Evolutionary conservation across 1,140 invertebrate genomes (phyloP).

Genomic region (Hormaphis cornu): DNA sequence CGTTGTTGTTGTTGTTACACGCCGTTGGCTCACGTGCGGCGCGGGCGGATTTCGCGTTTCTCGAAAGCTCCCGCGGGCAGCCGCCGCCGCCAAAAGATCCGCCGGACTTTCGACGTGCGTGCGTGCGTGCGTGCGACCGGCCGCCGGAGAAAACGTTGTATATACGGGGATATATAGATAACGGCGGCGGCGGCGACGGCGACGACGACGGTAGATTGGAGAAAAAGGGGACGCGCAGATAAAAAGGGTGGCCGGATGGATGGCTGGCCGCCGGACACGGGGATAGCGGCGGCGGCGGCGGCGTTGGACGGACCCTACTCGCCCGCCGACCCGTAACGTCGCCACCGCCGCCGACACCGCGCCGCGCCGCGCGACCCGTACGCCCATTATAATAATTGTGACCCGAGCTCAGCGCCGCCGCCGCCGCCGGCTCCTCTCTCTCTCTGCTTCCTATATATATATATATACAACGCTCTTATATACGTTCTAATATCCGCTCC

Average conservation of each 20-base stretch:
- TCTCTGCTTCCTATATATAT: not conserved
- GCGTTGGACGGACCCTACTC: constrained; percentile 18
- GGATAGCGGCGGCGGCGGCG: constrained; percentile 14
- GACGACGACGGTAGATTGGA: constrained; percentile 9
- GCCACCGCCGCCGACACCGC: not conserved
- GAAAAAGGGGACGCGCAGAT: constrained; percentile 11
- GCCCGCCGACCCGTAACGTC: not conserved
- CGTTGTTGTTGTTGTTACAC: not conserved
- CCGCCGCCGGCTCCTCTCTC: not conserved
- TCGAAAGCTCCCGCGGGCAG: not conserved
- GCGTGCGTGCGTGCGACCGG: not conserved
- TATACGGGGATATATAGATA: too few relatives aligned
- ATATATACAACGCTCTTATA: too few relatives aligned
- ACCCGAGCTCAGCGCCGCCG: constrained; percentile 21
- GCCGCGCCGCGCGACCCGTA: not conserved
- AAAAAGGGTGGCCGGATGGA: not conserved
- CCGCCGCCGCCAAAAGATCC: not conserved
- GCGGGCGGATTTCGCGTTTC: not conserved
- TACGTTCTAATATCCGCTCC: constrained; percentile 29
- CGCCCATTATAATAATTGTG: constrained; percentile 26
- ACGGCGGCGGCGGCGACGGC: too few relatives aligned
- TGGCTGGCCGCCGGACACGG: constrained; percentile 30
- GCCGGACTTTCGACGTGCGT: not conserved
- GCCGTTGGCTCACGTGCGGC: not conserved
- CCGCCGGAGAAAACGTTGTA: constrained; percentile 6